Evolutionary conservation across 2,797 vertebrate species (phyloP).

Genomic region (Acipenser oxyrinchus): DNA sequence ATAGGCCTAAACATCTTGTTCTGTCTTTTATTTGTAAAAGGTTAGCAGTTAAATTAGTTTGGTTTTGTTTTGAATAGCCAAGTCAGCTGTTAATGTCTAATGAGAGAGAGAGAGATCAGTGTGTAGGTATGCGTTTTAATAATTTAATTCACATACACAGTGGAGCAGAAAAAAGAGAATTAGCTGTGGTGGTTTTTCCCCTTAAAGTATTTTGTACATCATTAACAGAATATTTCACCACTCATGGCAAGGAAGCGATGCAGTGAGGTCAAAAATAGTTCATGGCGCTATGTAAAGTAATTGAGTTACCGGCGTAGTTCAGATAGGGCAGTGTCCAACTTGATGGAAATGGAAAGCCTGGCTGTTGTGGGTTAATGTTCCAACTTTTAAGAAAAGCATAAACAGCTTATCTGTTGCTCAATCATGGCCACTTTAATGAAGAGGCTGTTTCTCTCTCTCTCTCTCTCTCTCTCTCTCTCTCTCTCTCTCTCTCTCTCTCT

Average conservation of each 20-base stretch:
- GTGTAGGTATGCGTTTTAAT: conserved; percentile 45
- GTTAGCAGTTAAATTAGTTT: too few species aligned
- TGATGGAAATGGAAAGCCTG: too few species aligned
- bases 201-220: conserved; percentile 40
- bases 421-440: conserved; percentile 22
- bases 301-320: neutral
- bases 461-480: conserved; percentile 49
- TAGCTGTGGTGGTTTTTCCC: neutral
- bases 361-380: conserved; percentile 40
- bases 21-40: too few species aligned
- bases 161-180: neutral
- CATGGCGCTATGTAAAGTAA: conserved; percentile 21
- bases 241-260: conserved; percentile 38
- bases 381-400: conserved; percentile 62
- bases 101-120: conserved; percentile 26
- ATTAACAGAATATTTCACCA: conserved; percentile 48
- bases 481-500: too few species aligned
- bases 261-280: conserved; percentile 54
- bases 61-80: neutral
- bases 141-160: conserved; percentile 33
- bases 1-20: neutral
- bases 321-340: neutral
- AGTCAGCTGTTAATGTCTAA: conserved; percentile 11
- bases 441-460: conserved; percentile 6
- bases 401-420: conserved; percentile 63